Percentiles rank a stretch among this genome's conserved stretches.
These are phyloP conservation scores for Tenebrosternarchus preto DNA, from an alignment of 2,113 vertebrate species.

Conservation along the genomic window DNA sequence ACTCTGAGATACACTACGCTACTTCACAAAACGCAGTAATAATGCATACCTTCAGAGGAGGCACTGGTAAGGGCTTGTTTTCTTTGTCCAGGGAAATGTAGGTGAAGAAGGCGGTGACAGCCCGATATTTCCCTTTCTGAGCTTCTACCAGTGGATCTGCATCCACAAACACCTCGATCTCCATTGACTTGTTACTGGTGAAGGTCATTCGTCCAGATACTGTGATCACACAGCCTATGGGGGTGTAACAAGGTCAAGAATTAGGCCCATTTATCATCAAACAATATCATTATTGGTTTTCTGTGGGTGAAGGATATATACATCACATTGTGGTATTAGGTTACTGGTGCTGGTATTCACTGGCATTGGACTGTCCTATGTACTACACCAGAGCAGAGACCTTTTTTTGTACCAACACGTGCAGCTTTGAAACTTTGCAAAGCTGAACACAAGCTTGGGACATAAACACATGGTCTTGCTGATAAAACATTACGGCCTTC, in stretches of 20 bases:
- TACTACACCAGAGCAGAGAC: not conserved
- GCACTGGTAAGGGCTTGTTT: conserved; percentile 80
- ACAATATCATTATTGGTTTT: not conserved
- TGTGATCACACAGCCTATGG: conserved; percentile 86
- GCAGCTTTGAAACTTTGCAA: conserved; percentile 1
- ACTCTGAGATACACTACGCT: not conserved
- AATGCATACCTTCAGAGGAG: conserved; percentile 82
- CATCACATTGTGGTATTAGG: not conserved
- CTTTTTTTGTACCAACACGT: not conserved
- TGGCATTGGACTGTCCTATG: not conserved
- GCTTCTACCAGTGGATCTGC: conserved; percentile 78
- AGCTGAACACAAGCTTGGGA: not conserved
- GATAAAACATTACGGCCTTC: conserved; percentile 36
- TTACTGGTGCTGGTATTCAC: not conserved
- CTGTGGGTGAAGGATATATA: not conserved
- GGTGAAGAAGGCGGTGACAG: conserved; percentile 92
- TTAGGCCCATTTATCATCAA: conserved; percentile 15
- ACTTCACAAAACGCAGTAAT: not conserved
- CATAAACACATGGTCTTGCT: conserved; percentile 32
- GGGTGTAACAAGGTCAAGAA: not conserved
- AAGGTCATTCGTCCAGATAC: conserved; percentile 93
- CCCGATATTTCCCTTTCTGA: conserved; percentile 78
- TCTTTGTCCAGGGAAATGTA: conserved; percentile 91
- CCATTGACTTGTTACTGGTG: conserved; percentile 94
- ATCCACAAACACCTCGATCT: conserved; percentile 94